phyloP scores from a whole-genome alignment of 2,113 vertebrate species.

The Ovis aries region ARS-UI_Ramb_v3.0 NC_056059.1:86525501-86526000 shows the following conservation, averaged over 20 bases:
- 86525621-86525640: background rate
- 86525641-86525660: background rate
- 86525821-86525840: background rate
- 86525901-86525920: background rate
- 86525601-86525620: background rate
- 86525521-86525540: no score
- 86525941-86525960: background rate
- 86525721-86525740: background rate
- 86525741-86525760: background rate
- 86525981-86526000: background rate
- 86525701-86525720: background rate
- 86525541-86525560: no score
- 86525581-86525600: background rate
- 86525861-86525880: background rate
- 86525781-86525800: background rate
- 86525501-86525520: no score
- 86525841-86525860: background rate
- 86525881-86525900: background rate
- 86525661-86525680: background rate
- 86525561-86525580: background rate
- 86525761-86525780: background rate
- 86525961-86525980: background rate
- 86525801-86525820: background rate
- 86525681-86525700: background rate
- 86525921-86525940: background rate